Evolutionary conservation across 1,140 invertebrate species (phyloP).

Genomic region (Diabrotica undecimpunctata): DNA sequence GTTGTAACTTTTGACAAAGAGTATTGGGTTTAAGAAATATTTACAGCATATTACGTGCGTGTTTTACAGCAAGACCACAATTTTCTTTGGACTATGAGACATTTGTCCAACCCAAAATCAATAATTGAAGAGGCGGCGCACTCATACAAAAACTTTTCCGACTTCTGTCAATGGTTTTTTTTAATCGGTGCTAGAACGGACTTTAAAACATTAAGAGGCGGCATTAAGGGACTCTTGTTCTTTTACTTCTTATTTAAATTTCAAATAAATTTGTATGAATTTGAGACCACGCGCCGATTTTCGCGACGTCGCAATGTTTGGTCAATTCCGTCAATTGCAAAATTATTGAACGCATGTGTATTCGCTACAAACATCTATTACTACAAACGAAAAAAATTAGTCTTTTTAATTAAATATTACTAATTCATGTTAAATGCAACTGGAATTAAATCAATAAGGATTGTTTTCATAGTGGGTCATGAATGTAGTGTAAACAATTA

Average conservation of each 20-base stretch:
- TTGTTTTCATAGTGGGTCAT: too few relatives aligned
- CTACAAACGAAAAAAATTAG: too few relatives aligned
- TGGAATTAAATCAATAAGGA: too few relatives aligned
- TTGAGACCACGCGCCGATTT: slow-evolving; percentile 34
- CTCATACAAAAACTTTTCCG: slow-evolving; percentile 15
- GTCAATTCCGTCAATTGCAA: slow-evolving; percentile 29
- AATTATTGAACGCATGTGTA: slow-evolving; percentile 31
- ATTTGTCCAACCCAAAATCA: slow-evolving; percentile 40
- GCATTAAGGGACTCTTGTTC: background rate
- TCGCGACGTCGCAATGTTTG: slow-evolving; percentile 35
- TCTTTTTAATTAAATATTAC: too few relatives aligned
- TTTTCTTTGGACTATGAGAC: slow-evolving; percentile 23
- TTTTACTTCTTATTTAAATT: slow-evolving; percentile 13
- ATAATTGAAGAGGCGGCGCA: slow-evolving; percentile 37
- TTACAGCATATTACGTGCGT: slow-evolving; percentile 17
- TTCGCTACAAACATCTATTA: background rate
- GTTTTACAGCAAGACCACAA: slow-evolving; percentile 18
- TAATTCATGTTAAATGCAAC: too few relatives aligned
- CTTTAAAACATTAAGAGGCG: too few relatives aligned
- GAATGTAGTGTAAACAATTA: too few relatives aligned
- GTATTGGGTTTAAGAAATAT: slow-evolving; percentile 10
- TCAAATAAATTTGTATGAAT: slow-evolving; percentile 21
- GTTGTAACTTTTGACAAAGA: background rate
- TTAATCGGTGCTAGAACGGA: slow-evolving; percentile 3
- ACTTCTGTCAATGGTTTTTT: slow-evolving; percentile 12